These are phyloP conservation scores for Thereva unica DNA, from an alignment of 2,888 invertebrate genomes.

Conservation along the genomic window DNA sequence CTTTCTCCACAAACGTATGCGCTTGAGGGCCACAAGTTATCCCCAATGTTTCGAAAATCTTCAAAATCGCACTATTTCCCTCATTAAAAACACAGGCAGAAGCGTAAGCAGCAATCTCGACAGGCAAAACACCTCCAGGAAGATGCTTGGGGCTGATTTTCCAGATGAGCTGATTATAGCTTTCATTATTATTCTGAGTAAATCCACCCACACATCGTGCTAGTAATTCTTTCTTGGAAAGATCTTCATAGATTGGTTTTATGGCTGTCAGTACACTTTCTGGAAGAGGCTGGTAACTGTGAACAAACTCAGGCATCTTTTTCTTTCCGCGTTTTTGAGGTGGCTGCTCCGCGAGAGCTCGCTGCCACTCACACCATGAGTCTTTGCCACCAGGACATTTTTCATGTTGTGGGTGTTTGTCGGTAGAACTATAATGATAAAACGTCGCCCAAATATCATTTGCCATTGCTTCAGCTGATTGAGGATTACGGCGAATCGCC, in stretches of 20 bases:
- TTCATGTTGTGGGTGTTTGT: slow-evolving; percentile 40
- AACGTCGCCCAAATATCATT: slow-evolving; percentile 39
- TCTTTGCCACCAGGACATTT: slow-evolving; percentile 37
- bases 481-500: slow-evolving; percentile 44
- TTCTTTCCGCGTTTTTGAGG: too few species aligned
- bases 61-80: too few species aligned
- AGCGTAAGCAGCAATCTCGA: not conserved
- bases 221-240: too few species aligned
- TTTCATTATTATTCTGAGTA: slow-evolving; percentile 1
- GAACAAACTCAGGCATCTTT: not conserved
- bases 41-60: too few species aligned
- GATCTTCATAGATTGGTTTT: not conserved
- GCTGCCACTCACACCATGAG: slow-evolving; percentile 2
- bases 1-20: too few species aligned
- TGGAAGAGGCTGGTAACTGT: not conserved
- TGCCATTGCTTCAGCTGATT: slow-evolving; percentile 43
- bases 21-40: too few species aligned
- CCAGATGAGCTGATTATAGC: not conserved
- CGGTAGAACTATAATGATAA: slow-evolving; percentile 29
- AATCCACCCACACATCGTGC: slow-evolving; percentile 1
- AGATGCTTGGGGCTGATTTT: too few species aligned
- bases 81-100: too few species aligned
- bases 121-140: not conserved
- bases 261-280: not conserved
- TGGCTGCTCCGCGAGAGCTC: not conserved